Base-by-base conservation (phyloP, 2,888 invertebrate genomes). In the Clanis bilineata region DNA sequence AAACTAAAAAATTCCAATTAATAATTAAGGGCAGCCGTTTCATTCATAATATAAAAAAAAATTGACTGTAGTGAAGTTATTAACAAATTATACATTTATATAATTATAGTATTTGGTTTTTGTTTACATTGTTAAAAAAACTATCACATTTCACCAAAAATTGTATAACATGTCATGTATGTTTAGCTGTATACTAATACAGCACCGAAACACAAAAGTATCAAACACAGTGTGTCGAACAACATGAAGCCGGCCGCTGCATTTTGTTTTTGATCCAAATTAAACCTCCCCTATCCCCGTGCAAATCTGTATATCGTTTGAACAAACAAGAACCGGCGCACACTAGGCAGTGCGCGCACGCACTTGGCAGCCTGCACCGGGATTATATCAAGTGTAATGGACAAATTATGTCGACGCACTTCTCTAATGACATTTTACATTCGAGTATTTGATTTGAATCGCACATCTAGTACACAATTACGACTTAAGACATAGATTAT, bases 231-330 rank as follows among this genome's bases (percentile, higher is more conserved):
- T 18, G 9, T 10, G 28, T 28, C 21, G 47, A 18, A 7, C 15
- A 12, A 23, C 18, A 21, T 32, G 18, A n/a, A 45, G 25, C 45
- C 45, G 51, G 45, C 5, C 47, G 57, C 28, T 6, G 43, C 28
- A 25, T 45, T 51, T 60, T 57, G 57, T 63, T 60, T 58, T 25
- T 12, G 57, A 36, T 63, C 58, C 57, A 59, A 58, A 58, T 51
- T 58, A 18, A 28, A 47, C 23, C 58, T 7, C 21, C 57, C 56
- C 38, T 39, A 43, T 41, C 28, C 41, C 41, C 39, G 10, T 36
- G 36, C 64, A 69, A 69, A 70, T 73, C 72, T 62, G 43, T 68
- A 58, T 61, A 70, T 71, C 74, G 64, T 54, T 73, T 69, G 66
- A 62, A 62, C 71, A 76, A 72, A 76, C 70, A 67, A 12, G 39